Evolutionary conservation across 2,888 invertebrate species (phyloP), one percentile per base, ranked within the genome.

Genomic region (Cheilosia urbana): DNA sequence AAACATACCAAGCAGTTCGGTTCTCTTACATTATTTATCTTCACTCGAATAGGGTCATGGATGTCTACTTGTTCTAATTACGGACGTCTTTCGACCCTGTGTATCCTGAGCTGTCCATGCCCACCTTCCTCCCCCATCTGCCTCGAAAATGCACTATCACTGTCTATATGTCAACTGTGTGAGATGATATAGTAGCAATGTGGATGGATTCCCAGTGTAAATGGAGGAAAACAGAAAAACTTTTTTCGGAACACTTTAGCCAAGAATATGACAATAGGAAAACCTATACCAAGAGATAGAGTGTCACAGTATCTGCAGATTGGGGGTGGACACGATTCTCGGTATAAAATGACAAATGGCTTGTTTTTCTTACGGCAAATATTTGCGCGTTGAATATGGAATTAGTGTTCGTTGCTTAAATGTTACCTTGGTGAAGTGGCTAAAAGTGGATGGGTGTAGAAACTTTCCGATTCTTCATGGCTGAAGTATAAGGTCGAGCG

Each of bases 21-120:
- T 69, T 62, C 78, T 68, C 63, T 68, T n/a, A 45, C 58, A 66
- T 75, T 73, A 75, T 84, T 84, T 84, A 79, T 69, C 78, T 69
- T 73, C 60, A 34, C 53, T 47, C 71, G 76, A 84, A 84, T 79
- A 80, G 84, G 84, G 84, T 84, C 84, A 84, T 84, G 84, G 84
- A 80, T 84, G 80, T 71, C 84, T 73, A 53, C 79, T 79, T 79
- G 73, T 79, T 76, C 80, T 84, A 84, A 84, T 84, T 80, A 84
- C 75, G 53, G 71, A 76, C 66, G 80, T 80, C 71, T 69, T 80
- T 84, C 84, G 71, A 80, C 75, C 47, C 55, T 71, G 60, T 65
- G 55, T 65, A 45, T 77, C 58, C 45, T 42, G 5, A 17, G 21
- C 1, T 15, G 9, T 15, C 45, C 45, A 55, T 15, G 9, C 17